Conservation (phyloP, 2,797 vertebrate species). For the Loriculus beryllinus region DNA sequence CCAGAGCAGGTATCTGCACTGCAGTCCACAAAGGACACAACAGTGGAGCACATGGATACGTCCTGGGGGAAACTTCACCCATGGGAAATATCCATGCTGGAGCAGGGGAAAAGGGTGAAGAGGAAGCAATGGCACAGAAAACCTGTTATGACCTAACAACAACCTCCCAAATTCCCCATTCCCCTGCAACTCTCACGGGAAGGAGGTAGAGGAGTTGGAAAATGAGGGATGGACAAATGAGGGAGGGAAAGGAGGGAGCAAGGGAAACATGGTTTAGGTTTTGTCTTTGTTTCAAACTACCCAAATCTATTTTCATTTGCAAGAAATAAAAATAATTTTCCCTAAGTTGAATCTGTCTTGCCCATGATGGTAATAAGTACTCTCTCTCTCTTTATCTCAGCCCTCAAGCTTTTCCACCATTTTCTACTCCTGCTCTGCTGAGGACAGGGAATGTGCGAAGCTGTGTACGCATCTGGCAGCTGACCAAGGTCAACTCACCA, state of each 20-base stretch:
- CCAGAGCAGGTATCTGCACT: neutral
- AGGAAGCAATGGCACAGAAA: neutral
- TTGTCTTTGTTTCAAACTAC: neutral
- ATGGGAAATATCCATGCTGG: neutral
- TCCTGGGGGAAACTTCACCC: neutral
- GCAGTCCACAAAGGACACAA: neutral
- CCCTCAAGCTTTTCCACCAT: neutral
- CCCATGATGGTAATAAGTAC: neutral
- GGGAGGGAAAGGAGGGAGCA: neutral
- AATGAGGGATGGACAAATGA: neutral
- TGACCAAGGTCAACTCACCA: neutral
- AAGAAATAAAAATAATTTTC: neutral
- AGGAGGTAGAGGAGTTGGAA: neutral
- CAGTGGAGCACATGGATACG: accelerated
- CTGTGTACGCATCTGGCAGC: neutral
- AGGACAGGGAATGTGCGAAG: accelerated
- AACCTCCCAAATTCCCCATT: accelerated
- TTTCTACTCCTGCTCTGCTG: neutral
- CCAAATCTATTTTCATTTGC: neutral
- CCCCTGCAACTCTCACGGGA: accelerated
- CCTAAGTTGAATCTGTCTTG: neutral
- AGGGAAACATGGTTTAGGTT: neutral
- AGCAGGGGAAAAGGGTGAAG: neutral
- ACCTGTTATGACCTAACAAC: neutral
- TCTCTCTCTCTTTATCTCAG: neutral